Conservation (phyloP, 2,888 invertebrate genomes). For the Euplexia lucipara region DNA sequence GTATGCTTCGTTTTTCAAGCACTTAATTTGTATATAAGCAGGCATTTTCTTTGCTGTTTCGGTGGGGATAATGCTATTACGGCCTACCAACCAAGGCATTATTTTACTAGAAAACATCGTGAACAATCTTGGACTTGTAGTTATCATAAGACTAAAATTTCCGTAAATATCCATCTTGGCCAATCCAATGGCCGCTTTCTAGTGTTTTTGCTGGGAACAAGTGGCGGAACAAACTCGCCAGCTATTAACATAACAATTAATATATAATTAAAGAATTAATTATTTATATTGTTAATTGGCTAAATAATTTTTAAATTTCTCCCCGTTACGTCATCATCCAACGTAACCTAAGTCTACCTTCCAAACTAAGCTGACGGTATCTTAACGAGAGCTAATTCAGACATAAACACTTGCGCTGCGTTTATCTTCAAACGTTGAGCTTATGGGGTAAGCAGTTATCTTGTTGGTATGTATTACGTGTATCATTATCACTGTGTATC, state of each 20-base stretch:
- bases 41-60: background rate
- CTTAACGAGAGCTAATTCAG: conserved; percentile 65
- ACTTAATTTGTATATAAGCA: conserved; percentile 11
- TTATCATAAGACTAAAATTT: no score
- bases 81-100: no score
- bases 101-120: no score
- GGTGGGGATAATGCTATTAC: background rate
- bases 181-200: no score
- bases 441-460: conserved; percentile 32
- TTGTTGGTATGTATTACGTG: background rate
- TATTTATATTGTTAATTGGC: no score
- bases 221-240: no score
- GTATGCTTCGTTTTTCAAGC: conserved; percentile 14
- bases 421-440: conserved; percentile 38
- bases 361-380: conserved; percentile 55
- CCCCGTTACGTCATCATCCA: conserved; percentile 8
- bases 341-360: conserved; percentile 46
- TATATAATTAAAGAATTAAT: no score
- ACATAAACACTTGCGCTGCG: conserved; percentile 56
- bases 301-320: no score
- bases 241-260: no score
- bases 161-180: no score
- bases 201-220: no score
- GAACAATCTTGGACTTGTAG: no score
- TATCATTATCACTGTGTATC: conserved; percentile 22